Base-by-base conservation (phyloP, 2,888 invertebrate species). In the Diachrysia chrysitis region DNA sequence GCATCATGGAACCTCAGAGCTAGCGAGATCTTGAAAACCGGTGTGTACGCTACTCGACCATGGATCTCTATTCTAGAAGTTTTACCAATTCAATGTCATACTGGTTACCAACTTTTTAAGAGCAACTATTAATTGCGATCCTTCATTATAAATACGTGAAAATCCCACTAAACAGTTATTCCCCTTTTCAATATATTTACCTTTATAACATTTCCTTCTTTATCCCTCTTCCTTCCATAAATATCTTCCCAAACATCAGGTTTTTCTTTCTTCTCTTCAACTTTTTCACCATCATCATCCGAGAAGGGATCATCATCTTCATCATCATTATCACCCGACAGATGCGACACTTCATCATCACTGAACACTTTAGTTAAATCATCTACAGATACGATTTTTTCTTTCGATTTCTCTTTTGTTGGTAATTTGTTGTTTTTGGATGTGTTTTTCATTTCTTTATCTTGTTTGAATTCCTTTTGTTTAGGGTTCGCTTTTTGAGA, bases 161-260 rank as follows among this genome's bases (percentile, higher is more conserved):
- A 25, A 25, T 25, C n/a, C n/a, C n/a, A n/a, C n/a, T n/a, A n/a
- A n/a, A n/a, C n/a, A n/a, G n/a, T n/a, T n/a, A n/a, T n/a, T n/a
- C n/a, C n/a, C n/a, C n/a, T n/a, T n/a, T n/a, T n/a, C n/a, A n/a
- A n/a, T n/a, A n/a, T n/a, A n/a, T n/a, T n/a, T 90, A 96, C 97
- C 84, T 95, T 93, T 55, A 99, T 93, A 76, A 99, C 89, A 87
- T 97, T 97, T 2, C 99, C 99, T 79, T 97, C 96, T 83, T 97
- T 96, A 86, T 98, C 97, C 78, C 98, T 96, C 79, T 97, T 96
- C 69, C 99, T 96, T 0, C 99, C 99, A 92, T 99, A 99, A 87
- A 99, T 99, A 93, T 99, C 99, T 95, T 99, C 98, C 97, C 97
- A 97, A 4, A 91, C 85, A 85, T 94, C 93, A 69, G 92, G 93